Conservation (phyloP, 1,140 invertebrate genomes). For the Drosophila varians region DNA sequence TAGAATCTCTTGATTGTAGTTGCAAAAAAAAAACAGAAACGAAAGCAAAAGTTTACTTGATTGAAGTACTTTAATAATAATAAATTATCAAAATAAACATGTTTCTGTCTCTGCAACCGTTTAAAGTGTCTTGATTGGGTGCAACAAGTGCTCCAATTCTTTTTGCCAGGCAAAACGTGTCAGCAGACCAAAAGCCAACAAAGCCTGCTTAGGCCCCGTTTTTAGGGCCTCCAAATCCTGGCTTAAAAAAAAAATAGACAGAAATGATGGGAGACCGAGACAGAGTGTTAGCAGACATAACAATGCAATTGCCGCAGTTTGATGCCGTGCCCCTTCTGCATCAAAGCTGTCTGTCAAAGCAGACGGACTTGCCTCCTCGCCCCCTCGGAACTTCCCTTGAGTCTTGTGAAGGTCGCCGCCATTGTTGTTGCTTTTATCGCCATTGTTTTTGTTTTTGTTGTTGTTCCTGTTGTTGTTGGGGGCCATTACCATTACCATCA, state of each 20-base stretch:
- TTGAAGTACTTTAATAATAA: too few relatives aligned
- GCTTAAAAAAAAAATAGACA: conserved; percentile 7
- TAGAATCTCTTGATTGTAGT: too few relatives aligned
- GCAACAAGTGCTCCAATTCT: conserved; percentile 48
- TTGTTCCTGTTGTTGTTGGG: conserved; percentile 13
- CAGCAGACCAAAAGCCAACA: conserved; percentile 17
- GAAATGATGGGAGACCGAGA: not conserved
- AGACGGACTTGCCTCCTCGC: conserved; percentile 47
- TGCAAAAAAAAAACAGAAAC: too few relatives aligned
- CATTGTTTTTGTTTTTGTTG: conserved; percentile 15
- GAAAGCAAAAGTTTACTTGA: too few relatives aligned
- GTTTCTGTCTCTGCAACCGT: not conserved
- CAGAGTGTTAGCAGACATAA: conserved; percentile 23
- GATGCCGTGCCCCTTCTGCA: conserved; percentile 8
- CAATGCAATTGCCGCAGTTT: conserved; percentile 46
- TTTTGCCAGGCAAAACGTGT: conserved; percentile 28
- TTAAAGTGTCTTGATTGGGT: conserved; percentile 37
- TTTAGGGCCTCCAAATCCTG: conserved; percentile 33
- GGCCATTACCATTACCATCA: conserved; percentile 21
- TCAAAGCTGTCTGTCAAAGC: conserved; percentile 63
- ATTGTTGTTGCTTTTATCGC: conserved; percentile 30
- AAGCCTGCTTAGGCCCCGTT: conserved; percentile 36
- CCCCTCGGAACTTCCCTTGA: conserved; percentile 10
- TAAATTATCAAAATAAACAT: too few relatives aligned
- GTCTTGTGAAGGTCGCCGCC: conserved; percentile 29